Evolutionary conservation across 1,140 invertebrate species (phyloP).

Genomic region (Meloidogyne floridensis): DNA sequence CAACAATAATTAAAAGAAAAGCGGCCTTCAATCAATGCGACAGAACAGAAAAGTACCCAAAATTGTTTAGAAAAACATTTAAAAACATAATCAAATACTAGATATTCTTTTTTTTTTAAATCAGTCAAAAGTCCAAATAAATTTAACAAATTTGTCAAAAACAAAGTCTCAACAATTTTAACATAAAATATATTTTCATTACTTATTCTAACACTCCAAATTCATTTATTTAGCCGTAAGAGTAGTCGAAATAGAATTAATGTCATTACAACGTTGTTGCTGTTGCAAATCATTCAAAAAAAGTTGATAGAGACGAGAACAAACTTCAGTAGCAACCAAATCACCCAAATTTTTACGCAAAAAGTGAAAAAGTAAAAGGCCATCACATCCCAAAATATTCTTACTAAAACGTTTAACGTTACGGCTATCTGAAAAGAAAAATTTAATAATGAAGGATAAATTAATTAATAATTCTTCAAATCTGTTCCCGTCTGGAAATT

Average conservation of each 20-base stretch:
- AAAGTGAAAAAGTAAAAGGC: conserved; percentile 20
- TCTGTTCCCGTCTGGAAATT: no score
- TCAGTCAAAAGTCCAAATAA: no score
- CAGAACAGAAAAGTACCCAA: no score
- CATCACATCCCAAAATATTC: conserved; percentile 17
- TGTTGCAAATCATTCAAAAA: background rate
- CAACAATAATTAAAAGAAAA: no score
- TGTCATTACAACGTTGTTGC: background rate
- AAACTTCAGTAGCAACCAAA: conserved; percentile 10
- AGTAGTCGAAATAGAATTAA: background rate
- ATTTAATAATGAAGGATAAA: background rate
- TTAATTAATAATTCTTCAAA: no score
- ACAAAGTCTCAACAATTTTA: background rate
- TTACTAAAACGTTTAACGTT: conserved; percentile 12
- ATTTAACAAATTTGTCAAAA: no score
- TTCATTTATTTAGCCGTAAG: background rate
- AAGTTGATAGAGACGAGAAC: conserved; percentile 21
- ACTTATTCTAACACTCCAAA: background rate
- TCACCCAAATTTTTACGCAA: conserved; percentile 25
- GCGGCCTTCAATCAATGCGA: no score
- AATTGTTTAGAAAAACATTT: no score
- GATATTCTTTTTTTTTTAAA: no score
- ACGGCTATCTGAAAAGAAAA: conserved; percentile 4
- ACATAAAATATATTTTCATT: background rate
- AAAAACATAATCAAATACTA: no score